A percentile compares a stretch with the other conserved stretches of the same genome.
These are phyloP conservation scores for Lomographa bimaculata DNA, from an alignment of 2,888 invertebrate species.

Conservation along the genomic window DNA sequence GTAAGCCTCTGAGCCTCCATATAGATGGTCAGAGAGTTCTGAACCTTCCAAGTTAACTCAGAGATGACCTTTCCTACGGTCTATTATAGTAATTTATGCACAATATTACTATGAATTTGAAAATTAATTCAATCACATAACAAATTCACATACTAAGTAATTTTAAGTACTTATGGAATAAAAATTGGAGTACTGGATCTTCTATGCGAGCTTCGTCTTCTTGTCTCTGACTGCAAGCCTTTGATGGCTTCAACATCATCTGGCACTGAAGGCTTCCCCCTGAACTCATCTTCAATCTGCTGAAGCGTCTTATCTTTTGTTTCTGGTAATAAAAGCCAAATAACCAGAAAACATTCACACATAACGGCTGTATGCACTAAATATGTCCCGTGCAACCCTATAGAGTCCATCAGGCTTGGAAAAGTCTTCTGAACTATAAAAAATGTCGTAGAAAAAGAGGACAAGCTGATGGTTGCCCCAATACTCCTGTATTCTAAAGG, in stretches of 20 bases:
- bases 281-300: constrained; percentile 84
- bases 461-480: constrained; percentile 84
- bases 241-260: constrained; percentile 39
- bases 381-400: constrained; percentile 83
- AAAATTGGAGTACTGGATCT: constrained; percentile 38
- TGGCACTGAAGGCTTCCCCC: constrained; percentile 40
- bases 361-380: constrained; percentile 78
- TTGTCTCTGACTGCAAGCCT: constrained; percentile 45
- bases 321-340: constrained; percentile 84
- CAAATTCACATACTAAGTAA: no score
- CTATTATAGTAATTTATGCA: no score
- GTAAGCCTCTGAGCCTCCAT: no score
- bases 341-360: constrained; percentile 73
- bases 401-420: constrained; percentile 69
- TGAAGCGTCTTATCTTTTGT: constrained; percentile 85
- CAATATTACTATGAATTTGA: no score
- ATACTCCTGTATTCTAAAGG: constrained; percentile 82
- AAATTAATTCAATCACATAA: no score
- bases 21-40: no score
- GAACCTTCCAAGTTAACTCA: no score
- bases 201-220: constrained; percentile 46
- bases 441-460: constrained; percentile 79
- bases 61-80: no score
- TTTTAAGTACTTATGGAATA: no score
- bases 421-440: constrained; percentile 85